Conservation (phyloP, 92 coral and sea anemone genomes). For the Desmophyllum pertusum region DNA sequence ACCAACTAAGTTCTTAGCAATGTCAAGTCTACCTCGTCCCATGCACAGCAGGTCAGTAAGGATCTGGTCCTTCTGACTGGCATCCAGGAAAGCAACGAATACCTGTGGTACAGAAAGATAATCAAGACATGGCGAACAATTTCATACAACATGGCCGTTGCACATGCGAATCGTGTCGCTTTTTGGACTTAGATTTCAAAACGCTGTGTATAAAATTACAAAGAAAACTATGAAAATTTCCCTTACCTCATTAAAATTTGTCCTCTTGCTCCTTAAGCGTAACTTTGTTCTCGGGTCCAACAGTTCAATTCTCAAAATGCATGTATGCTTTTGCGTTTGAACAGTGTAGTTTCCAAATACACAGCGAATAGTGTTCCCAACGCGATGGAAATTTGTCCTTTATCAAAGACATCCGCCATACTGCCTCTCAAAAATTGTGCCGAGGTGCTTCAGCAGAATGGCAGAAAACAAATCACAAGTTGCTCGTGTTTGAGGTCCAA, state of each 20-base stretch:
- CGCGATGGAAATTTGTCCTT: neutral
- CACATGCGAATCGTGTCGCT: slow-evolving; percentile 1
- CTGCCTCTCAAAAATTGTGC: neutral
- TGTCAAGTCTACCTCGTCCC: too few relatives aligned
- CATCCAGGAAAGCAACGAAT: too few relatives aligned
- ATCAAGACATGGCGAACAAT: slow-evolving; percentile 16
- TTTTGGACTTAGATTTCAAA: slow-evolving; percentile 7
- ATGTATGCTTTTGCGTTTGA: neutral
- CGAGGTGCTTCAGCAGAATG: neutral
- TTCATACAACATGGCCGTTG: slow-evolving; percentile 13
- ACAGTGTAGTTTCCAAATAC: neutral
- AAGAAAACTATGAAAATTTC: neutral
- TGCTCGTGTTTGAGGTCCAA: neutral
- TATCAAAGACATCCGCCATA: neutral
- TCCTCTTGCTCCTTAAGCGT: neutral
- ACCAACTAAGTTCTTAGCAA: too few relatives aligned
- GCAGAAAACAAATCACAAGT: neutral
- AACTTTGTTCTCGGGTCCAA: neutral
- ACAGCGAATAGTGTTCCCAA: neutral
- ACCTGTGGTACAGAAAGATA: too few relatives aligned
- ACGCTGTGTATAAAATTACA: neutral
- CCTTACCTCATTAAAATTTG: neutral
- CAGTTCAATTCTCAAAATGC: neutral
- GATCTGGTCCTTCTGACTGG: too few relatives aligned
- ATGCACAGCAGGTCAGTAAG: too few relatives aligned